phyloP scores from a whole-genome alignment of 1,140 invertebrate genomes.

The Drosophila serrata region DNA sequence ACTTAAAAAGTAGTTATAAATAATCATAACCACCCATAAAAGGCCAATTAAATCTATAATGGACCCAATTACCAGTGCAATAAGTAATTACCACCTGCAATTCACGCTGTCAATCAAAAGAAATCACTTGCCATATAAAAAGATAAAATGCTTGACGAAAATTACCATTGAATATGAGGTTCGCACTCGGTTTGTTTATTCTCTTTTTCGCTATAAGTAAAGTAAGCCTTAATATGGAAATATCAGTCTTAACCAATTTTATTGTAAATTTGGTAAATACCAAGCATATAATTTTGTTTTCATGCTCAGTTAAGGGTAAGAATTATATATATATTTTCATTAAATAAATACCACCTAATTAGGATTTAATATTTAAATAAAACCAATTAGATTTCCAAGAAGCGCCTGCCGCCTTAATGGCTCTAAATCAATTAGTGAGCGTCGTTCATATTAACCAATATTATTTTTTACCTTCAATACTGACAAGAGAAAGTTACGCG shows the following conservation, averaged over 20 bases:
- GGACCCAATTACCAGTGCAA: not conserved
- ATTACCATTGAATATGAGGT: slow-evolving; percentile 36
- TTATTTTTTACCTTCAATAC: slow-evolving; percentile 27
- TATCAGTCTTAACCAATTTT: slow-evolving; percentile 45
- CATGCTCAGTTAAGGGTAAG: slow-evolving; percentile 53
- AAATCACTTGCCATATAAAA: slow-evolving; percentile 36
- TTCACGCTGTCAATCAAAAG: slow-evolving; percentile 65
- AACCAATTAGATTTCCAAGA: slow-evolving; percentile 17
- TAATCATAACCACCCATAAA: not conserved
- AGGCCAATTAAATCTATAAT: not conserved
- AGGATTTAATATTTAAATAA: too few relatives aligned
- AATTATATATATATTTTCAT: not conserved
- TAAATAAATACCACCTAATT: too few relatives aligned
- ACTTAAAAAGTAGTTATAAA: not conserved
- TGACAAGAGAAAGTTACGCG: slow-evolving; percentile 50
- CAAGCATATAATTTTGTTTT: slow-evolving; percentile 53
- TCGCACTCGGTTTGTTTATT: slow-evolving; percentile 1
- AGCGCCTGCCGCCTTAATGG: slow-evolving; percentile 38
- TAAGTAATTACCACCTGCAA: slow-evolving; percentile 36
- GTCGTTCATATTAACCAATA: slow-evolving; percentile 40
- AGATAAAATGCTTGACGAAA: not conserved
- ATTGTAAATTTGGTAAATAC: slow-evolving; percentile 45
- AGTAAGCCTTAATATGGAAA: slow-evolving; percentile 35
- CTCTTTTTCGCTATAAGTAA: not conserved
- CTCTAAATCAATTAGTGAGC: slow-evolving; percentile 53